Percentiles rank a stretch among this genome's conserved stretches.
Evolutionary conservation across 2,888 invertebrate species (phyloP).

Genomic region (Brenthis hecate): DNA sequence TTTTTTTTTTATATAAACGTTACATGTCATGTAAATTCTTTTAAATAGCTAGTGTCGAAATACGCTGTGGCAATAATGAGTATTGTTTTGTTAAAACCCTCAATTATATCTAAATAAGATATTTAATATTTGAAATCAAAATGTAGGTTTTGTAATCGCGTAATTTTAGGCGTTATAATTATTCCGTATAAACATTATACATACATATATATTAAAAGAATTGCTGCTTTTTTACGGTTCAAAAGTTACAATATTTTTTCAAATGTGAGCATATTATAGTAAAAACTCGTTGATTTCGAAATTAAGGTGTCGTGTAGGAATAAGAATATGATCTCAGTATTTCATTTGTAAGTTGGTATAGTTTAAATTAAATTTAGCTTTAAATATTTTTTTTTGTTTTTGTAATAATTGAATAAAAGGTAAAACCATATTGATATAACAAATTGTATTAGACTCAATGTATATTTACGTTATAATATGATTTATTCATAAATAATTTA

Average conservation of each 20-base stretch:
- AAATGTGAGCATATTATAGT: conserved; percentile 1
- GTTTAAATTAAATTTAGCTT: conserved; percentile 24
- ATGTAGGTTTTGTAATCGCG: no score
- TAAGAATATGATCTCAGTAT: conserved; percentile 68
- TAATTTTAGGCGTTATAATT: no score
- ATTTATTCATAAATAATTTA: no score
- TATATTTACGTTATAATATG: not conserved
- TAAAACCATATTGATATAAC: not conserved
- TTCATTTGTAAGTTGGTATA: conserved; percentile 44
- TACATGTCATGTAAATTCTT: no score
- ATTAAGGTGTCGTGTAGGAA: conserved; percentile 30
- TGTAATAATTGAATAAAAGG: conserved; percentile 11
- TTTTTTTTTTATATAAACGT: not conserved
- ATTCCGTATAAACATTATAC: no score
- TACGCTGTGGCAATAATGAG: no score
- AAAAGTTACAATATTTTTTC: not conserved
- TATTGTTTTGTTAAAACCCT: no score
- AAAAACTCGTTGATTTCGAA: conserved; percentile 7
- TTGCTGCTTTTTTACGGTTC: no score
- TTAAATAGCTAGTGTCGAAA: no score
- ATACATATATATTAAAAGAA: no score
- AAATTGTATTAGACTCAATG: not conserved
- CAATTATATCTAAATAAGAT: no score
- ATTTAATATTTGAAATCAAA: no score
- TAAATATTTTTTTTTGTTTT: conserved; percentile 24